Evolutionary conservation across 2,888 invertebrate genomes (phyloP).

Genomic region (Tachina grossa): DNA sequence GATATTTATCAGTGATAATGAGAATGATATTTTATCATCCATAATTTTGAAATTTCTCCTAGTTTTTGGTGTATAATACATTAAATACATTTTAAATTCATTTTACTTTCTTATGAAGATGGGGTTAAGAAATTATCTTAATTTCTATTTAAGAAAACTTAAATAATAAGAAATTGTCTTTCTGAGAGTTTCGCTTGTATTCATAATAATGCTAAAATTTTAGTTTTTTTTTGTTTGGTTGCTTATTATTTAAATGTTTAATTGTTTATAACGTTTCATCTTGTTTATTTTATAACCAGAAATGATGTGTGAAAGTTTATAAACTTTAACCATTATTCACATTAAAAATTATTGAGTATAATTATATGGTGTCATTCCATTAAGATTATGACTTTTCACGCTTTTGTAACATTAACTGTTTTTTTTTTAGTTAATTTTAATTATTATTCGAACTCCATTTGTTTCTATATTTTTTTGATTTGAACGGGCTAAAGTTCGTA

Average conservation of each 20-base stretch:
- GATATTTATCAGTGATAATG: too few species aligned
- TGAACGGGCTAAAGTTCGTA: too few species aligned
- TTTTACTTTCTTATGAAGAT: too few species aligned
- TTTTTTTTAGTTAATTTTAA: too few species aligned
- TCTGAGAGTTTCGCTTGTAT: background rate
- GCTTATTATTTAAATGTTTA: background rate
- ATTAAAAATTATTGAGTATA: background rate
- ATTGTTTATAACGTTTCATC: conserved; percentile 1
- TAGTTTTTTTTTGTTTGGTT: background rate
- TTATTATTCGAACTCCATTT: too few species aligned
- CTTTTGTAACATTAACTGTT: background rate
- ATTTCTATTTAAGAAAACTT: background rate
- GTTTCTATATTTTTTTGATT: too few species aligned
- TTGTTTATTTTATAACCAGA: conserved; percentile 23
- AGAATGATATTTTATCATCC: too few species aligned
- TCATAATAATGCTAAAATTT: background rate
- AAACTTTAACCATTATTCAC: background rate
- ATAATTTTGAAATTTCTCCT: too few species aligned
- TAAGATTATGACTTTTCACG: background rate
- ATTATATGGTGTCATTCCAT: background rate
- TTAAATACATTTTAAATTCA: too few species aligned
- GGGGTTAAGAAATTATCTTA: too few species aligned
- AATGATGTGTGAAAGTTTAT: conserved; percentile 62
- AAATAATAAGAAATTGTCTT: background rate
- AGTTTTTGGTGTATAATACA: too few species aligned